phyloP scores from a whole-genome alignment of 2,797 vertebrate species.

The Erethizon dorsatum region DNA sequence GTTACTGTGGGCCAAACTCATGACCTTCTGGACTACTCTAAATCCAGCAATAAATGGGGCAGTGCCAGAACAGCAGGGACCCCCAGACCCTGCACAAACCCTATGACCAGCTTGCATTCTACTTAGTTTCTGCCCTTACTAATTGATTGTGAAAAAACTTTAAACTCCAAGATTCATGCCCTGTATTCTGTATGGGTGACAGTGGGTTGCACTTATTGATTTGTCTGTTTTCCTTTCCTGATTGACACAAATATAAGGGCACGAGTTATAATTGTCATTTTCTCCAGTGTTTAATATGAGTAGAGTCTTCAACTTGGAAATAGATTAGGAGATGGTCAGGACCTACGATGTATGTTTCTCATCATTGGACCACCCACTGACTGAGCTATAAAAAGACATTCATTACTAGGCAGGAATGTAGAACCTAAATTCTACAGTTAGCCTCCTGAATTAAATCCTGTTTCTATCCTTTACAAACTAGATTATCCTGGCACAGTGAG shows the following conservation, averaged over 20 bases:
- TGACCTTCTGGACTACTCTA: neutral
- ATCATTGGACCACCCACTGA: neutral
- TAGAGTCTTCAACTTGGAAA: neutral
- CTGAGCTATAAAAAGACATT: neutral
- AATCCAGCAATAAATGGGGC: neutral
- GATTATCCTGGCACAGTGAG: neutral
- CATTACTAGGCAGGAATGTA: neutral
- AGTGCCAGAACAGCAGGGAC: neutral
- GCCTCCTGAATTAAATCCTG: neutral
- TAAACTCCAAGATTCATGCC: neutral
- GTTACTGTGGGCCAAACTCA: neutral
- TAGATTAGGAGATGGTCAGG: neutral
- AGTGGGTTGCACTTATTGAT: neutral
- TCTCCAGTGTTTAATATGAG: constrained; percentile 7
- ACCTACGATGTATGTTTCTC: neutral
- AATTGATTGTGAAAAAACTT: neutral
- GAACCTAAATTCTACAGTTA: neutral
- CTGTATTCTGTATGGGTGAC: neutral
- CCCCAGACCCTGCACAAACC: neutral
- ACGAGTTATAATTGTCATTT: constrained; percentile 9
- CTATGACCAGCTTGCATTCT: neutral
- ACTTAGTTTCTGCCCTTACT: neutral
- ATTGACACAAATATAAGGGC: neutral
- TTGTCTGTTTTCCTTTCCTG: neutral
- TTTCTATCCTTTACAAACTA: neutral